These are phyloP conservation scores for Deroplatys truncata DNA, from an alignment of 2,888 invertebrate genomes.

Conservation along the genomic window DNA sequence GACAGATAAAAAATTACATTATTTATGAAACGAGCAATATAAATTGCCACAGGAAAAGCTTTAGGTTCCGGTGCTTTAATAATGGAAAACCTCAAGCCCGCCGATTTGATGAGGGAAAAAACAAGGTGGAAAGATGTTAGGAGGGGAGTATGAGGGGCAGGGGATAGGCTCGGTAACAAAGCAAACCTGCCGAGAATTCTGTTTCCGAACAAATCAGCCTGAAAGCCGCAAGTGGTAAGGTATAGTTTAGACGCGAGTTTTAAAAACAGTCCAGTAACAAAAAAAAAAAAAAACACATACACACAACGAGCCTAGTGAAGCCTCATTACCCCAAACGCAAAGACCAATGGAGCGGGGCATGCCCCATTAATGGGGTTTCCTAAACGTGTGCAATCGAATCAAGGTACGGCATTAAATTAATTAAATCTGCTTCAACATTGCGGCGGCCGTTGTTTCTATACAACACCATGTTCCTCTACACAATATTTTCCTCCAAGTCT, in stretches of 20 bases:
- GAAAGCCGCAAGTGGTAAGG: neutral
- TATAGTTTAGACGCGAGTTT: neutral
- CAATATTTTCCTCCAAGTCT: no score
- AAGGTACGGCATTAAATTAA: neutral
- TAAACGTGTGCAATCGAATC: neutral
- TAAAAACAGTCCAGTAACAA: neutral
- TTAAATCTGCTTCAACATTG: neutral
- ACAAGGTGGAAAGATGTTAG: neutral
- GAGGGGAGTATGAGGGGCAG: neutral
- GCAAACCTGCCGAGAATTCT: neutral
- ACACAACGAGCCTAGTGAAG: neutral
- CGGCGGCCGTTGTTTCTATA: no score
- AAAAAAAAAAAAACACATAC: no score
- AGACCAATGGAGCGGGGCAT: neutral
- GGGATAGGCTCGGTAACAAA: neutral
- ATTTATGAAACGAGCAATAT: neutral
- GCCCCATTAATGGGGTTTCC: neutral
- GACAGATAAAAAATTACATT: neutral
- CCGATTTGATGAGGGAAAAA: neutral
- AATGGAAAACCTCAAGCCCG: neutral
- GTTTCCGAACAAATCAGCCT: neutral
- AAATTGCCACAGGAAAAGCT: neutral
- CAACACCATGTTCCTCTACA: no score
- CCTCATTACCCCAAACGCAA: neutral
- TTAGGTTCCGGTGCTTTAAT: neutral